Percentiles rank a stretch among this genome's conserved stretches.
These are phyloP conservation scores for Todus mexicanus DNA, from an alignment of 2,797 vertebrate genomes.

Conservation along the genomic window DNA sequence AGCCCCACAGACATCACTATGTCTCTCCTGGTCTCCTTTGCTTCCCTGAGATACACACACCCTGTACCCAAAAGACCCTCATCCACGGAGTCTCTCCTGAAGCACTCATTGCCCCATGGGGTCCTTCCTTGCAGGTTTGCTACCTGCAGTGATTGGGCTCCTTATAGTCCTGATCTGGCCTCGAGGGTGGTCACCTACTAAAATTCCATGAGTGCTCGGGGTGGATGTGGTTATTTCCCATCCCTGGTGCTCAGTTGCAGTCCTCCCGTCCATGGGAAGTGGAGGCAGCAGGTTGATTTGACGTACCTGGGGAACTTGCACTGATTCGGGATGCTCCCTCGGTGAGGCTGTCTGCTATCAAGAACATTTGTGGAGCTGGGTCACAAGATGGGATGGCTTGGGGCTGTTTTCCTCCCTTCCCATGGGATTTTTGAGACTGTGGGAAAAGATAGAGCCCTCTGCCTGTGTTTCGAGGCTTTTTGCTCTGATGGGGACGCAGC, in stretches of 20 bases:
- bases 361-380: background rate
- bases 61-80: fast-evolving
- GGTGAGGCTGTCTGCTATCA: background rate
- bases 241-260: background rate
- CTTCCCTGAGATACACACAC: fast-evolving
- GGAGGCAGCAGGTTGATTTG: background rate
- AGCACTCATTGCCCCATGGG: fast-evolving
- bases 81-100: fast-evolving
- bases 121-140: background rate
- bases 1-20: background rate
- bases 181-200: fast-evolving
- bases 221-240: background rate
- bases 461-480: background rate
- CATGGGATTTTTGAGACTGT: background rate
- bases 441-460: background rate
- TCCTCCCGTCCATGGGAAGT: background rate
- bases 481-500: background rate
- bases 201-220: fast-evolving
- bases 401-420: background rate
- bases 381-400: background rate
- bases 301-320: fast-evolving
- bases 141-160: fast-evolving
- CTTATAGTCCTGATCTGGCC: fast-evolving
- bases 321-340: background rate
- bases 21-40: background rate